Base-by-base conservation (phyloP, 2,797 vertebrate genomes). In the Onychomys arenicola region DNA sequence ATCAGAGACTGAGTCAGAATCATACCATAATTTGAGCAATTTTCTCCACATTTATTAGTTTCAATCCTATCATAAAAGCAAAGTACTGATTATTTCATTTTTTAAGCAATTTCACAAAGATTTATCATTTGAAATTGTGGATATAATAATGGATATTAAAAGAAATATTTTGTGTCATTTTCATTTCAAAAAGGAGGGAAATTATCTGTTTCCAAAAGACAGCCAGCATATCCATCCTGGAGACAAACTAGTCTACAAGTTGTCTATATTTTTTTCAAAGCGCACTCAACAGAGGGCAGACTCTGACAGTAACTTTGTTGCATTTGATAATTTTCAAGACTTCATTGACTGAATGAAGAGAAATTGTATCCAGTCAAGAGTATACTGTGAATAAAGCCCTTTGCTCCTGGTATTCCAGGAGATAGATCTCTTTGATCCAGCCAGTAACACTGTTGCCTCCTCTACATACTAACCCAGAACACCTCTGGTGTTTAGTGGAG, bases 101-200 rank as follows among this genome's bases (percentile, higher is more conserved):
- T 52, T 81, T 63, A 95, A 78, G 61, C 27, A 77, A 16, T 59
- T 91, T 86, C 69, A 11, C 5, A 86, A 69, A 69, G 21, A 52
- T 25, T n/a, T 49, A 67, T 14, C 32, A 69, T n/a, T 52, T 71
- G n/a, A 94, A 87, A 83, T 57, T 80, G 55, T 3, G 8, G 0
- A 5, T 32, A 81, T 88, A 90, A 63, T 90, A 49, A 90, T 59
- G 6, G 9, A 21, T 27, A 78, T 43, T 40, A 80, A 65, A 89
- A 92, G 76, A 85, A 91, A 76, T 57, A 81, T 63, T 90, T 94
- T 34, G 14, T 6, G 80, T 78, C 21, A 93, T 43, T 37, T 86
- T 88, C 71, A 83, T 69, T 90, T 94, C n/a, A 92, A 87, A 87
- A 69, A 32, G 7, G 34, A 23, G 19, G 21, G 27, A 90, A 21